Percentiles rank a stretch among this genome's conserved stretches.
phyloP scores from a whole-genome alignment of 2,797 vertebrate species.

The Gobionotothen gibberifrons region DNA sequence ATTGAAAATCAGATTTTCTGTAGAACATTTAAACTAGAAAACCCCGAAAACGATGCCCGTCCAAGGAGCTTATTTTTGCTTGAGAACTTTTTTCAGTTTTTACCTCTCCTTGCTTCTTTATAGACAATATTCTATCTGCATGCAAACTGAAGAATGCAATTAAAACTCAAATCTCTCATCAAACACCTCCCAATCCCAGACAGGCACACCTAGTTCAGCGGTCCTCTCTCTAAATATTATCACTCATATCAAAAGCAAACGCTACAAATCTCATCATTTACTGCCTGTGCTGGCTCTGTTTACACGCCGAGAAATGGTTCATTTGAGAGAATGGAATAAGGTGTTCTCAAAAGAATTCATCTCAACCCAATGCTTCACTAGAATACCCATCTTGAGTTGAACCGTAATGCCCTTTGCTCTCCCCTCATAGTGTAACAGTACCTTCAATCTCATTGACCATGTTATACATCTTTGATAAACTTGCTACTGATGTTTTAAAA shows the following conservation, averaged over 20 bases:
- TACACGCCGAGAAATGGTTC: conserved; percentile 58
- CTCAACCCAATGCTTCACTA: neutral
- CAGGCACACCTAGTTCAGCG: conserved; percentile 65
- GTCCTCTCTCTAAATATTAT: conserved; percentile 82
- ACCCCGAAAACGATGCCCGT: neutral
- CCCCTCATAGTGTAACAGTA: conserved; percentile 4
- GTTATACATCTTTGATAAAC: conserved; percentile 24
- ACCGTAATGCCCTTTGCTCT: neutral
- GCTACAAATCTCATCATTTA: conserved; percentile 76
- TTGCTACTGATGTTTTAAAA: conserved; percentile 35
- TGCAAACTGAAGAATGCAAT: conserved; percentile 77
- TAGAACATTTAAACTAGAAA: conserved; percentile 1
- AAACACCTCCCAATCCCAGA: conserved; percentile 77
- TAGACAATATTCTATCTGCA: conserved; percentile 63
- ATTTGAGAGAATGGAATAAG: conserved; percentile 45
- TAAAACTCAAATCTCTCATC: conserved; percentile 83
- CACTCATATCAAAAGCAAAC: conserved; percentile 86
- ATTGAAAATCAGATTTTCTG: conserved; percentile 11
- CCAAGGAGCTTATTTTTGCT: neutral
- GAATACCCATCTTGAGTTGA: neutral
- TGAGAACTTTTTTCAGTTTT: conserved; percentile 31
- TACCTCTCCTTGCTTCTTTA: conserved; percentile 41
- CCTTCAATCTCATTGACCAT: conserved; percentile 43
- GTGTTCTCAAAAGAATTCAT: conserved; percentile 34
- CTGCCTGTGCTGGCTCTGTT: conserved; percentile 72